Percentiles rank a stretch among this genome's conserved stretches.
Conservation (phyloP, 2,113 vertebrate genomes). For the Apteryx owenii region DNA sequence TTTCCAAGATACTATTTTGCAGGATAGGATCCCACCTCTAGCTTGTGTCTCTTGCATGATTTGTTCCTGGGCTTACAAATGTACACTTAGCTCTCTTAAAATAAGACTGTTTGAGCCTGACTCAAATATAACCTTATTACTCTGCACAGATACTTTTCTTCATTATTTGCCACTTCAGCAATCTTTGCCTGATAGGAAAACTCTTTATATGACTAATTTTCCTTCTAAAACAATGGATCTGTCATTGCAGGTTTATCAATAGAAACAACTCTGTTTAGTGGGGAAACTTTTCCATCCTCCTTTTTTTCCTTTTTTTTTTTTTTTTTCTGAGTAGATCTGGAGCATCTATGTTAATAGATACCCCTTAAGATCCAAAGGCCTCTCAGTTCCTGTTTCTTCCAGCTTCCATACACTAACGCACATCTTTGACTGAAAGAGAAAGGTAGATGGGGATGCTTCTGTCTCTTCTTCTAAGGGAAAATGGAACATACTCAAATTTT, state of each 20-base stretch:
- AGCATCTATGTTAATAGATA: background rate
- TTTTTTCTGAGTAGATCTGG: background rate
- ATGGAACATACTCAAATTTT: background rate
- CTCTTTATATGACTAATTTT: background rate
- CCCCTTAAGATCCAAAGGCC: background rate
- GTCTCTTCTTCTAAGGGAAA: background rate
- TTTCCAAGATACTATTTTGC: background rate
- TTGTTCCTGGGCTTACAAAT: background rate
- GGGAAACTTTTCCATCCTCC: background rate
- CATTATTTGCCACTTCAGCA: background rate
- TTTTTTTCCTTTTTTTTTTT: background rate
- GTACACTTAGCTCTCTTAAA: background rate
- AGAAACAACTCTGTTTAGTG: background rate
- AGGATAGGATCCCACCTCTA: background rate
- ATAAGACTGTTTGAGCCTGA: too few relatives aligned
- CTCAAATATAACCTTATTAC: background rate
- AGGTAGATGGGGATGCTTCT: background rate
- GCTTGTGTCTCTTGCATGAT: background rate
- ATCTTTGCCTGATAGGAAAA: background rate
- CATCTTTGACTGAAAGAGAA: background rate
- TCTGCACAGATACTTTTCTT: background rate
- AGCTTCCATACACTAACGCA: background rate
- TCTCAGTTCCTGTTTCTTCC: background rate
- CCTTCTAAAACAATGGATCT: background rate
- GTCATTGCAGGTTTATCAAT: background rate